Base-by-base conservation (phyloP, 2,888 invertebrate genomes). In the Drosophila ezoana region DNA sequence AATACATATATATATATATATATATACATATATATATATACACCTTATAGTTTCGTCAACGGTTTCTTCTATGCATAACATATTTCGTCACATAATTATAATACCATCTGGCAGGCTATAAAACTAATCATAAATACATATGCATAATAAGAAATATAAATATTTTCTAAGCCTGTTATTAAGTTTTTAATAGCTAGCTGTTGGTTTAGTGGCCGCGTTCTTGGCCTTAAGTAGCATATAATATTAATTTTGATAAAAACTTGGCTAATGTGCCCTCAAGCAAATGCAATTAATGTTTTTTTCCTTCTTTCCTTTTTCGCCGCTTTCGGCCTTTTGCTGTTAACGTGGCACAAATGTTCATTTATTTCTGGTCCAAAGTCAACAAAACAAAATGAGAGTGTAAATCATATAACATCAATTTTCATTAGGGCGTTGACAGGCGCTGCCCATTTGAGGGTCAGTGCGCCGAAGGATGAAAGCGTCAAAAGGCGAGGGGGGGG, bases 321-420 rank as follows among this genome's bases (percentile, higher is more conserved):
- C 28, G 28, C 28, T 28, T 11, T 47, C 16, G 16, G 28, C 37
- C 13, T 60, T 61, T 14, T n/a, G 48, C 8, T 72, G 48, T 23
- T 47, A 40, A 47, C 49, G 45, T 23, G 37, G 40, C 75, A 45
- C 56, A 69, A 69, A 76, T 72, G 59, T 65, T 72, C 67, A 72
- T 79, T 77, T 76, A 57, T 79, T 75, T 68, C 32, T 68, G 75
- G 45, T 60, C 14, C 45, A 73, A 65, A 68, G 69, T 72, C 80
- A 79, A 60, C 62, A 65, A n/a, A 74, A 57, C 67, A 61, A 64
- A 69, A 69, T 74, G 53, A 71, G 72, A 82, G 83, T 86, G 81
- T 83, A 82, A 86, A 88, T 83, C 87, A 83, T 83, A 75, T 80
- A 77, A 77, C 88, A 83, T 83, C 77, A 88, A 86, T 83, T 88